Base-by-base conservation (phyloP, 2,113 vertebrate genomes). In the Trichechus manatus region DNA sequence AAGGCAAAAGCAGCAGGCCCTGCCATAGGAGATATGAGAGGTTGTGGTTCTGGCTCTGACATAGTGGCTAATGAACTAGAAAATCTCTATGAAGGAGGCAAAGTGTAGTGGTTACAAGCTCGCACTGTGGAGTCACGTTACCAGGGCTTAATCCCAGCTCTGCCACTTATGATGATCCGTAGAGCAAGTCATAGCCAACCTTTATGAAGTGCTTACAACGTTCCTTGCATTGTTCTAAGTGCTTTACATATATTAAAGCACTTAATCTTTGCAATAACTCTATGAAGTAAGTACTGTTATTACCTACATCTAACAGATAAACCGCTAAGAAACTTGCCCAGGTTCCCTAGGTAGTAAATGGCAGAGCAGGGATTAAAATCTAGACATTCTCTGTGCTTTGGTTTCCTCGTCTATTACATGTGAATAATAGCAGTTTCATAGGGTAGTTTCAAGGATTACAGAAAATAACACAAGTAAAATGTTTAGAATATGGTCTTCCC, bases 381-480 rank as follows among this genome's bases (percentile, higher is more conserved):
- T 27, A 50, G 23, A 64, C 33, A 36, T 77, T 61, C 6, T 63
- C 6, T 63, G 93, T 85, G 6, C 42, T 33, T 87, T 27, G 9
- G 15, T 83, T 61, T 59, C 44, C 33, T 78, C 36, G 70, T 72
- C n/a, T 36, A 44, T 13, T 79, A 70, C n/a, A 19, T 27, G 5
- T 77, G 25, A 82, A 31, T 53, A 53, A 75, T 82, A 77, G 9
- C 5, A 11, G 39, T 53, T 72, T 90, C 36, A 66, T 81, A 93
- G 27, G 64, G 10, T 80, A 61, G 53, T 75, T 90, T 86, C 80
- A 47, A 91, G 29, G 59, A 86, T 77, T 89, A 70, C 91, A 74
- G 50, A 83, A 59, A 92, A 80, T 74, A 91, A 81, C 77, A 72
- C 3, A 83, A 29, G 31, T 77, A 78, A 93, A 92, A 66, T 95